Percentiles rank a stretch among this genome's conserved stretches.
Evolutionary conservation across 2,888 invertebrate species (phyloP).

Genomic region (Sicus ferrugineus): DNA sequence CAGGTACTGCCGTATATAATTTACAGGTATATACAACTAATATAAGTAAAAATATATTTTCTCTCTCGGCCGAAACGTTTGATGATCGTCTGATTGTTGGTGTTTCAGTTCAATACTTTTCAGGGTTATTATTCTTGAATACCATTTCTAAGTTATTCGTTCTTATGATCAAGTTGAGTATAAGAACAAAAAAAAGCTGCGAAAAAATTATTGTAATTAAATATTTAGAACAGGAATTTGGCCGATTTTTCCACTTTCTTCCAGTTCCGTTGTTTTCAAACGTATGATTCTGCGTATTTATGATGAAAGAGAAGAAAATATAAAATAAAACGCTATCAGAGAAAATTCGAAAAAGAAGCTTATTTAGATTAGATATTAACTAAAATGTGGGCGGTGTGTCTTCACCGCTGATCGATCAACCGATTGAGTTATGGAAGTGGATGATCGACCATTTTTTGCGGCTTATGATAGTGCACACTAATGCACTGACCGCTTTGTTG

Average conservation of each 20-base stretch:
- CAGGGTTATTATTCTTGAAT: constrained; percentile 50
- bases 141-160: constrained; percentile 52
- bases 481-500: background rate
- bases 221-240: constrained; percentile 51
- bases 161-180: constrained; percentile 48
- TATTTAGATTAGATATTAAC: background rate
- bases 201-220: constrained; percentile 48
- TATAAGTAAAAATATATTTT: no score
- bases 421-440: background rate
- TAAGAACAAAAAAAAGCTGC: constrained; percentile 47
- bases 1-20: no score
- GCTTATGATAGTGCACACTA: background rate
- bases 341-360: constrained; percentile 3
- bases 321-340: constrained; percentile 29
- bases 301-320: constrained; percentile 40
- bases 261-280: constrained; percentile 43
- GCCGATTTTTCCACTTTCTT: constrained; percentile 46
- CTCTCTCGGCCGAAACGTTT: no score
- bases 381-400: constrained; percentile 3
- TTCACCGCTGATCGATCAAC: constrained; percentile 3
- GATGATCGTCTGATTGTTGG: background rate
- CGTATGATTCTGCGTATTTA: constrained; percentile 43
- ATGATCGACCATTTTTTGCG: background rate
- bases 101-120: constrained; percentile 43
- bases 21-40: no score